Evolutionary conservation across 2,888 invertebrate genomes (phyloP).

Genomic region (Epinotia bilunana): DNA sequence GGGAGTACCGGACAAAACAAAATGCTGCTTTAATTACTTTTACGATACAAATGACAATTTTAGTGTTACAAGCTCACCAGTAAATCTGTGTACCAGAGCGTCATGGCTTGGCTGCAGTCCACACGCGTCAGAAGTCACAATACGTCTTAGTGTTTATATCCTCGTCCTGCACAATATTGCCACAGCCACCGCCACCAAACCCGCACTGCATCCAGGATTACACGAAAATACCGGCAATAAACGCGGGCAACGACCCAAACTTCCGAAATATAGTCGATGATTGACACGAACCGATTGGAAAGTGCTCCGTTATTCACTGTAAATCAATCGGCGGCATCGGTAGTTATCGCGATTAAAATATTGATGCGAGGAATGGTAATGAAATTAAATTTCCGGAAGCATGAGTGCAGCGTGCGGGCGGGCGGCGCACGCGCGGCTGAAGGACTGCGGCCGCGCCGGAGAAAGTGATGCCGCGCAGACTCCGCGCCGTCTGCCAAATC

Average conservation of each 20-base stretch:
- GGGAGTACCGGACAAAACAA: neutral
- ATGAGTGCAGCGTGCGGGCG: slow-evolving; percentile 70
- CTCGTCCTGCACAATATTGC: slow-evolving; percentile 65
- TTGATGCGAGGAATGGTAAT: slow-evolving; percentile 44
- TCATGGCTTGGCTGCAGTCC: slow-evolving; percentile 80
- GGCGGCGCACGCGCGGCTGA: slow-evolving; percentile 58
- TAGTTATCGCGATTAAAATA: slow-evolving; percentile 40
- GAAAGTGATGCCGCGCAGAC: slow-evolving; percentile 82
- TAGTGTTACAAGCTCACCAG: slow-evolving; percentile 69
- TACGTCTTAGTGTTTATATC: slow-evolving; percentile 75
- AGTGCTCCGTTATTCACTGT: slow-evolving; percentile 52
- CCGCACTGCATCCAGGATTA: slow-evolving; percentile 47
- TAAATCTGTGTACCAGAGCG: slow-evolving; percentile 82
- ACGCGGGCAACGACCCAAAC: slow-evolving; percentile 62
- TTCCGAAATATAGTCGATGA: slow-evolving; percentile 58
- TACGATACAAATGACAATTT: slow-evolving; percentile 3
- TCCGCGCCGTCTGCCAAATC: slow-evolving; percentile 82
- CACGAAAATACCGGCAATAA: slow-evolving; percentile 57
- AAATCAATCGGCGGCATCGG: slow-evolving; percentile 53
- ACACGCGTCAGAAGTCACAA: slow-evolving; percentile 71
- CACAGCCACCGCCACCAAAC: slow-evolving; percentile 54
- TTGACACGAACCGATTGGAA: slow-evolving; percentile 53
- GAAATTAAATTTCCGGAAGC: slow-evolving; percentile 61
- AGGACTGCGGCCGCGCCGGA: slow-evolving; percentile 63
- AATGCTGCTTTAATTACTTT: slow-evolving; percentile 8